Base-by-base conservation (phyloP, 2,113 vertebrate genomes). In the Tylochromis polylepis region DNA sequence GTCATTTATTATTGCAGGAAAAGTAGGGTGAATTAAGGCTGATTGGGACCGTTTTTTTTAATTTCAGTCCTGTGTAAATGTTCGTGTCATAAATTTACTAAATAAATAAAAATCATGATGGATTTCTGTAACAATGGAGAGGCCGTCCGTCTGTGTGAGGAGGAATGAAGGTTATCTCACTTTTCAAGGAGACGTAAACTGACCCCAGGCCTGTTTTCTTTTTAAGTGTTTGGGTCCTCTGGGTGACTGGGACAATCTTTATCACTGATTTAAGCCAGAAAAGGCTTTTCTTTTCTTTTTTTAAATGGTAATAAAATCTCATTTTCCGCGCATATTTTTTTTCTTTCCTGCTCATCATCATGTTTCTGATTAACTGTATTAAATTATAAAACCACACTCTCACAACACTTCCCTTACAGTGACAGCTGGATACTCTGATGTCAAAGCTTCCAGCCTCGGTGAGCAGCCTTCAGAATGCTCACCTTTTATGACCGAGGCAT, bases 1-100 rank as follows among this genome's bases (percentile, higher is more conserved):
- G 53, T 78, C 89, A 77, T 94, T 94, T 94, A 93, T 93, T 93
- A 93, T 87, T 86, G 88, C 87, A 79, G 89, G 88, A 94, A 94
- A 93, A 88, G 82, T 49, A 27, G 41, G 81, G 86, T 90, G 43
- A 31, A 77, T 77, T 77, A 51, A 31, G 43, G 43, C 16, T 77
- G 70, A 77, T 77, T 77, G 70, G 43, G 43, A 77, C 43, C 0
- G 70, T 51, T 77, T 77, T 77, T 77, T 77, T 77, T 4, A 77
- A 77, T 77, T 77, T 77, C 70, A 16, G 43, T 77, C 70, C 46
- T 24, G 70, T 51, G 70, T 77, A 77, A 51, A 77, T 77, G 43
- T 31, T 51, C 27, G 24, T 51, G 70, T 77, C 70, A 77, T 77
- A 77, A 77, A 77, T 77, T 75, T 31, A 27, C 38, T 43, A n/a